Percentiles rank a stretch among this genome's conserved stretches.
Conservation (phyloP, 2,888 invertebrate species). For the Gibbula magus region DNA sequence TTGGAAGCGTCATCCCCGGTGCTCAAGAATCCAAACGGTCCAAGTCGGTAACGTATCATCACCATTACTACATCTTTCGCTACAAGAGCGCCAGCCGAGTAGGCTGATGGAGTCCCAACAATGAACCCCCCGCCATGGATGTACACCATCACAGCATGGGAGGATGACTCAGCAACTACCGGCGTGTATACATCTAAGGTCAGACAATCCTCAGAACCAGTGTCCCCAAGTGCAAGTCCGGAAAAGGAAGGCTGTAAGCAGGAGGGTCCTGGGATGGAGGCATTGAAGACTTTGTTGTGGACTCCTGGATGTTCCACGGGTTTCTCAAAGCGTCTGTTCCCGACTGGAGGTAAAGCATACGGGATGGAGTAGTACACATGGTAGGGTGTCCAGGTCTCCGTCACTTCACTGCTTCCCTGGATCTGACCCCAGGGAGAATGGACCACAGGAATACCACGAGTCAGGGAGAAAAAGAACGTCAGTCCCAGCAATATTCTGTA, state of each 20-base stretch:
- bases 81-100: conserved; percentile 22
- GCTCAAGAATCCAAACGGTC: conserved; percentile 36
- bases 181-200: conserved; percentile 56
- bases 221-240: neutral
- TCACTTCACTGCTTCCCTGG: conserved; percentile 2
- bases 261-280: conserved; percentile 42
- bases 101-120: conserved; percentile 24
- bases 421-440: conserved; percentile 25
- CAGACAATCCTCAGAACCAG: conserved; percentile 51
- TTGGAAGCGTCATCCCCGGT: conserved; percentile 7
- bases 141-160: conserved; percentile 33
- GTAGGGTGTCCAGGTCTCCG: neutral
- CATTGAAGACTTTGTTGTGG: conserved; percentile 32
- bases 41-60: conserved; percentile 37
- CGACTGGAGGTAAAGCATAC: conserved; percentile 53
- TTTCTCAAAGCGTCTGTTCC: conserved; percentile 45
- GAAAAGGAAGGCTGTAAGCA: conserved; percentile 40
- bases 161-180: neutral
- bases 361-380: conserved; percentile 50
- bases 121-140: conserved; percentile 40
- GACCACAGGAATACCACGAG: neutral
- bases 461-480: too few relatives aligned
- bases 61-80: conserved; percentile 29
- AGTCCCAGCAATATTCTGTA: too few relatives aligned
- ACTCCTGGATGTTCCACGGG: conserved; percentile 36